Percentiles rank a stretch among this genome's conserved stretches.
Evolutionary conservation across 2,888 invertebrate species (phyloP).

Genomic region (Crossocerus cetratus): DNA sequence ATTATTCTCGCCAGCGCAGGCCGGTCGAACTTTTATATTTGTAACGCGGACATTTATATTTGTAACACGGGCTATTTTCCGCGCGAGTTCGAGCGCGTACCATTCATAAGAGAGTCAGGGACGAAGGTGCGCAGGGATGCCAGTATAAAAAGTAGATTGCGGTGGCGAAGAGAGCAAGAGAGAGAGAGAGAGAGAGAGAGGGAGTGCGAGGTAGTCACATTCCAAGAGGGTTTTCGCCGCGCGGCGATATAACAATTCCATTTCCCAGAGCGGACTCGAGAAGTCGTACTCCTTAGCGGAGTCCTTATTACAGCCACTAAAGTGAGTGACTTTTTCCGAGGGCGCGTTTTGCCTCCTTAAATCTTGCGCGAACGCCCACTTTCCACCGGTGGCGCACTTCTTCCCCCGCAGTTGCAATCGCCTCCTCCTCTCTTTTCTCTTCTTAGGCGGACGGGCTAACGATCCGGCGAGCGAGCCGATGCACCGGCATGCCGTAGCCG

Average conservation of each 20-base stretch:
- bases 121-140: no score
- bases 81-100: no score
- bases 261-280: slow-evolving; percentile 24
- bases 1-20: no score
- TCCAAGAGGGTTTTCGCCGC: slow-evolving; percentile 23
- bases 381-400: slow-evolving; percentile 20
- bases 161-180: slow-evolving; percentile 30
- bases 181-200: neutral
- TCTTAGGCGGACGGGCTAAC: slow-evolving; percentile 23
- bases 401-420: slow-evolving; percentile 30
- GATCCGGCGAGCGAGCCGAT: slow-evolving; percentile 21
- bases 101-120: no score
- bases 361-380: slow-evolving; percentile 36
- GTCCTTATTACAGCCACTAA: slow-evolving; percentile 28
- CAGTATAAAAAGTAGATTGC: no score
- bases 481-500: slow-evolving; percentile 60
- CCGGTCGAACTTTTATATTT: no score
- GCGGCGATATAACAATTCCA: slow-evolving; percentile 18
- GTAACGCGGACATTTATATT: no score
- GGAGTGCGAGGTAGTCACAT: no score
- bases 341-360: slow-evolving; percentile 37
- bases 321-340: slow-evolving; percentile 33
- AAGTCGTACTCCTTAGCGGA: neutral
- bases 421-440: slow-evolving; percentile 14
- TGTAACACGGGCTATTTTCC: no score